Base-by-base conservation (phyloP, 1,140 invertebrate species). In the Drosophila gunungcola region DNA sequence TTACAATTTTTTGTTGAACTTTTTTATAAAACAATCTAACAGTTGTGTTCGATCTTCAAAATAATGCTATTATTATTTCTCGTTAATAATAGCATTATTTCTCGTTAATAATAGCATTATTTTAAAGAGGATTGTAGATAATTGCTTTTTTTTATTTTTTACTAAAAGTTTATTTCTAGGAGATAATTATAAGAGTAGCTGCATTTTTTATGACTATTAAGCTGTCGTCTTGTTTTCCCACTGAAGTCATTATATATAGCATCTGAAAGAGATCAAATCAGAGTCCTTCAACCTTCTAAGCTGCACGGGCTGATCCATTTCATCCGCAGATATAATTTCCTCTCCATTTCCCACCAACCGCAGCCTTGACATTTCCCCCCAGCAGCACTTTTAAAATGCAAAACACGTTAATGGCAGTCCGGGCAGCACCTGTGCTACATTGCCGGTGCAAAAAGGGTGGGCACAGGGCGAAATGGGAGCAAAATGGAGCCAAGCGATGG, bases 371-470 rank as follows among this genome's bases (percentile, higher is more conserved):
- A 70, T 68, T 68, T 68, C 5, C 58, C 21, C 56, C n/a, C 16
- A 29, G 12, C 56, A 51, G 48, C 73, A 34, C 73, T 48, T 70
- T 69, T 69, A 70, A 70, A 70, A 70, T 62, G 41, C 13, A 62
- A 61, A 72, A 68, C 57, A 65, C 76, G 76, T 84, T 83, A 84
- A 84, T 84, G 76, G 81, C 62, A 69, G 62, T 25, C 65, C 65
- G 72, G 29, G 48, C 70, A 72, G 75, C 61, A 51, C 52, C 72
- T 64, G 51, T 79, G 62, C 45, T 7, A 34, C 73, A 57, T 65
- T 43, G 21, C 27, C 34, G 21, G 10, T 10, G 29, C 0, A 39
- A 10, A 11, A 36, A 9, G 10, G n/a, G 27, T 41, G 38, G 12
- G 16, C 10, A 10, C 11, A 25, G 16, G 25, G 38, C 16, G 16